Percentiles rank a stretch among this genome's conserved stretches.
These are phyloP conservation scores for Chymomyza costata DNA, from an alignment of 1,140 invertebrate genomes.

Conservation along the genomic window DNA sequence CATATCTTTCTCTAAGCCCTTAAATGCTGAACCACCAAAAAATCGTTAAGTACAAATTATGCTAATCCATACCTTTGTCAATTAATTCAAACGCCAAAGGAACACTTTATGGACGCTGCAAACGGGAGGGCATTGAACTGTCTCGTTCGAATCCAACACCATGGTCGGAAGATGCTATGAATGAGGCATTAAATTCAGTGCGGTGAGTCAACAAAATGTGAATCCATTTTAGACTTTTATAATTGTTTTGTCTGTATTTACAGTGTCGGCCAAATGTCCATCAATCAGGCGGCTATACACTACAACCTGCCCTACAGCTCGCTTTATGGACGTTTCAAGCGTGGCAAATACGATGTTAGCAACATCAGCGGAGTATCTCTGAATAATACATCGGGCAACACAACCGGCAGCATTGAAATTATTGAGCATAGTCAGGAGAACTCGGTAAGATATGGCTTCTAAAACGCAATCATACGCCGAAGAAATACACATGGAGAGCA, in stretches of 20 bases:
- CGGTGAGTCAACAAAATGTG: slow-evolving; percentile 77
- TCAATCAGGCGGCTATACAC: slow-evolving; percentile 94
- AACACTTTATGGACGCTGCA: slow-evolving; percentile 90
- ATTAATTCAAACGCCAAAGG: slow-evolving; percentile 75
- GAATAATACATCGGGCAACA: slow-evolving; percentile 69
- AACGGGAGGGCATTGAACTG: slow-evolving; percentile 90
- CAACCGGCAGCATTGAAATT: slow-evolving; percentile 74
- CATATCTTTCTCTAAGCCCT: too few species aligned
- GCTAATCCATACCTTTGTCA: too few species aligned
- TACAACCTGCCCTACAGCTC: slow-evolving; percentile 93
- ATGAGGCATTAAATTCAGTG: slow-evolving; percentile 90
- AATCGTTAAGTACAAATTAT: too few species aligned
- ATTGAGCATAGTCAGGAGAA: slow-evolving; percentile 75
- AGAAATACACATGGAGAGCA: too few species aligned
- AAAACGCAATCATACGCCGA: too few species aligned
- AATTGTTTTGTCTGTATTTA: slow-evolving; percentile 47
- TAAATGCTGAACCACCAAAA: too few species aligned
- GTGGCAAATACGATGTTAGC: slow-evolving; percentile 79
- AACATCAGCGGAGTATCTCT: slow-evolving; percentile 65
- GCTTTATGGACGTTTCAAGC: slow-evolving; percentile 90
- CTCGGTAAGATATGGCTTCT: slow-evolving; percentile 68
- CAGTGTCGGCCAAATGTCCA: slow-evolving; percentile 92
- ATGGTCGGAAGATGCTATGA: slow-evolving; percentile 93
- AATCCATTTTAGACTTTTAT: slow-evolving; percentile 7
- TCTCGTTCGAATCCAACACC: slow-evolving; percentile 89